Evolutionary conservation across 2,797 vertebrate species (phyloP), one percentile per base, ranked within the genome.

Genomic region (Nannoperca obscura): DNA sequence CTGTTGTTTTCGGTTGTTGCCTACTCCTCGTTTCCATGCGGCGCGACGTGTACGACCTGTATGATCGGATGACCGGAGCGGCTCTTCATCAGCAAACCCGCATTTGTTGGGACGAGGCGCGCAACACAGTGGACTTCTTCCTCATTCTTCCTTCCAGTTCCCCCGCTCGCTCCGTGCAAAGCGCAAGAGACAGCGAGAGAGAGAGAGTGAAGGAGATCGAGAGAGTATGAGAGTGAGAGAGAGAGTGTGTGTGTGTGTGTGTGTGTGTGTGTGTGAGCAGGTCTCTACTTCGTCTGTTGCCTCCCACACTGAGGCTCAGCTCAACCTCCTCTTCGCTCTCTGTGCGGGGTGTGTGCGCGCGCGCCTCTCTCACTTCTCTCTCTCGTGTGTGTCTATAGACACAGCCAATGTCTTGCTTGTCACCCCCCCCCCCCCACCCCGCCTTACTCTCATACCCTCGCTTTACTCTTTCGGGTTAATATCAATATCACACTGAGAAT

Each of bases 31-130:
- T 91, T 92, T 92, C 92, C 92, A 91, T 81, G 75, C 84, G 77
- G 85, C 36, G 78, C 55, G 82, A 85, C 90, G 93, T 91, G 93
- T 90, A 84, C 60, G 87, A 86, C 91, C 94, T 92, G 93, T 92
- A 85, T 88, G 87, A 91, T 90, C 92, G 88, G 91, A 83, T 92
- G 88, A 90, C 92, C 89, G 87, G 88, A 79, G 89, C 66, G 78
- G 69, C 76, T 93, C 94, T 90, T 90, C 91, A 93, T 95, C 94
- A 94, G 95, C 93, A 91, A 89, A 91, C 93, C 93, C 92, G 91
- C 88, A 91, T 89, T 80, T 66, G 88, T 71, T 75, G 92, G 91
- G 86, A 91, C 89, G 90, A 93, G 87, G 87, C 85, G 93, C 86
- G 92, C 83, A 77, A 84, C 76, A 74, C 60, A 5, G 86, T 74